Conservation (phyloP, 2,888 invertebrate genomes). For the Philaethria dido region DNA sequence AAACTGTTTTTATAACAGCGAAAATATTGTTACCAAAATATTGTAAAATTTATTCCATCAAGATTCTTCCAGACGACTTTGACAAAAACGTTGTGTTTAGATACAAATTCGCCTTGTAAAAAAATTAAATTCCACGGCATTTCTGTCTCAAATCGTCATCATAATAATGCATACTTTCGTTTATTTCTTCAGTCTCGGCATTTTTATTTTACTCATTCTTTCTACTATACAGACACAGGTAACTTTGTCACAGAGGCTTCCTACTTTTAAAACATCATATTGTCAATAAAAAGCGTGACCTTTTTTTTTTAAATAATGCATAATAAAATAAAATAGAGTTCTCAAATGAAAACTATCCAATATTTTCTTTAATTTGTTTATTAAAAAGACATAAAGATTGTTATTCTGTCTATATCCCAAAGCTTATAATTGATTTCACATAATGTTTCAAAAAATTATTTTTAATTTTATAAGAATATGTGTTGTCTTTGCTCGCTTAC, state of each 20-base stretch:
- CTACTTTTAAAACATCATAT: neutral
- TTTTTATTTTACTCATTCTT: conserved; percentile 75
- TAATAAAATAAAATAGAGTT: neutral
- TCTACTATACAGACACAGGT: conserved; percentile 56
- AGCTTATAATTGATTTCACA: too few species aligned
- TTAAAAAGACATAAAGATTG: too few species aligned
- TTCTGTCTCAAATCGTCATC: conserved; percentile 70
- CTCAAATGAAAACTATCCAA: too few species aligned
- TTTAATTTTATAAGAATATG: neutral
- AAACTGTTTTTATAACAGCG: neutral
- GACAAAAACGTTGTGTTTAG: conserved; percentile 2
- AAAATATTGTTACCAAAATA: neutral
- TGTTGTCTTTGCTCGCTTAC: conserved; percentile 46
- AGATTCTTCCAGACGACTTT: conserved; percentile 1
- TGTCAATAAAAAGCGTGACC: neutral
- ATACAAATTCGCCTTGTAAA: conserved; percentile 31
- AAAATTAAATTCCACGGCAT: conserved; percentile 44
- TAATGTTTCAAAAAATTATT: too few species aligned
- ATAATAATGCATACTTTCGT: conserved; percentile 82
- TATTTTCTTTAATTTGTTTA: too few species aligned
- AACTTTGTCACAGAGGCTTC: conserved; percentile 32
- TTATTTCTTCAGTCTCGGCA: conserved; percentile 74
- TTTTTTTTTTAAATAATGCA: neutral
- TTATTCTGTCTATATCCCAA: too few species aligned
- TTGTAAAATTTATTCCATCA: neutral